Base-by-base conservation (phyloP, 1,140 invertebrate genomes). In the Leptonema lineaticorne region DNA sequence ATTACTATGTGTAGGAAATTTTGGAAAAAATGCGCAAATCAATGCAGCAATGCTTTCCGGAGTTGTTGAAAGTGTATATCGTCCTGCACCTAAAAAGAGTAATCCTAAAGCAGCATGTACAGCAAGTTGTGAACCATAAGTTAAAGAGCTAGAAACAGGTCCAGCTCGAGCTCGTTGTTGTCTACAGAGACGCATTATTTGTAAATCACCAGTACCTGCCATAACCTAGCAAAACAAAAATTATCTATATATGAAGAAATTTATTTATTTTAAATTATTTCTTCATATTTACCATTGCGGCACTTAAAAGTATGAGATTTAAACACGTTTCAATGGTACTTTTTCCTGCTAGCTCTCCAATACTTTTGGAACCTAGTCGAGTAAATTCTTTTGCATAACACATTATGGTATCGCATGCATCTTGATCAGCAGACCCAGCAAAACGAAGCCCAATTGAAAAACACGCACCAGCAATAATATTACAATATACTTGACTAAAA, bases 1-100 rank as follows among this genome's bases (percentile, higher is more conserved):
- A 76, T 95, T 95, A 75, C 92, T 95, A 78, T 97, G 94, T 2
- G 91, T 95, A 46, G 97, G 97, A 80, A 96, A 98, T 79, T 97
- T 97, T 2, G 97, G 97, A 82, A 96, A 98, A 78, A 98, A 91
- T 1, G 96, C 92, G 76, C 92, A 93, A 33, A 98, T 82, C 33
- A 99, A 79, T 0, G 94, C 92, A 3, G 94, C 95, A 7, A 98
- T 86, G 9, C 94, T 89, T 71, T 88, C 86, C 2, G 93, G 90
- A 11, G 89, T 88, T 57, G 93, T 95, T 3, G 89, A 90, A 14
- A 98, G 83, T 6, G 94, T 95, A 69, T 90, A 94, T 28, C 93
- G 83, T 0, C 96, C 95, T 37, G 94, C 95, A n/a, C 95, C 95
- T 4, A 98, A 82, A 79, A 97, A 98, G 1, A 98, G 81, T 63